phyloP scores from a whole-genome alignment of 2,888 invertebrate species.

The Notocelia uddmanniana region DNA sequence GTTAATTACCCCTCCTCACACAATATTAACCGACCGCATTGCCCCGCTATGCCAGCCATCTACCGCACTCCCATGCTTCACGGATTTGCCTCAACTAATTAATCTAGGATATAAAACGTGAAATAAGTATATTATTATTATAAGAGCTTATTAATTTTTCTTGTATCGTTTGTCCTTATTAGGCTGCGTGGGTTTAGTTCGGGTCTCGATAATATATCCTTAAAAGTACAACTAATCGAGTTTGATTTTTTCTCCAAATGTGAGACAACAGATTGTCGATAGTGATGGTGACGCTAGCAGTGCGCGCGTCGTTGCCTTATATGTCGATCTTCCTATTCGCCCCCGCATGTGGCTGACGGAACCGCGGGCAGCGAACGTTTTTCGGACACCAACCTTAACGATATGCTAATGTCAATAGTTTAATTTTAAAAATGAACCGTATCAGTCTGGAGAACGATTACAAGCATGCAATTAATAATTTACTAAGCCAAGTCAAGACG shows the following conservation, averaged over 20 bases:
- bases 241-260: slow-evolving; percentile 66
- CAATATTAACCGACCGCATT: slow-evolving; percentile 66
- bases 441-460: not conserved
- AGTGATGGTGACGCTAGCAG: slow-evolving; percentile 77
- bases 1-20: slow-evolving; percentile 70
- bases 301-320: slow-evolving; percentile 71
- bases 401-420: slow-evolving; percentile 62
- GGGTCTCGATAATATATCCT: slow-evolving; percentile 73
- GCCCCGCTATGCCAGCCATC: slow-evolving; percentile 55
- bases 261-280: slow-evolving; percentile 63
- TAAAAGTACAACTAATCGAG: slow-evolving; percentile 72
- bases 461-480: not conserved
- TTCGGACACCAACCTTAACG: slow-evolving; percentile 65
- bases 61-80: slow-evolving; percentile 39
- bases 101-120: slow-evolving; percentile 35
- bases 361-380: slow-evolving; percentile 60
- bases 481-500: slow-evolving; percentile 1
- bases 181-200: slow-evolving; percentile 62
- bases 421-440: slow-evolving; percentile 35
- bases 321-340: slow-evolving; percentile 81
- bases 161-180: slow-evolving; percentile 48
- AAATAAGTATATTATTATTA: slow-evolving; percentile 33
- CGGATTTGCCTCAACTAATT: slow-evolving; percentile 18
- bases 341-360: slow-evolving; percentile 75
- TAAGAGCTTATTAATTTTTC: slow-evolving; percentile 38